These are phyloP conservation scores for Ichneumoninae sp. DNA, from an alignment of 2,888 invertebrate genomes.

Conservation along the genomic window DNA sequence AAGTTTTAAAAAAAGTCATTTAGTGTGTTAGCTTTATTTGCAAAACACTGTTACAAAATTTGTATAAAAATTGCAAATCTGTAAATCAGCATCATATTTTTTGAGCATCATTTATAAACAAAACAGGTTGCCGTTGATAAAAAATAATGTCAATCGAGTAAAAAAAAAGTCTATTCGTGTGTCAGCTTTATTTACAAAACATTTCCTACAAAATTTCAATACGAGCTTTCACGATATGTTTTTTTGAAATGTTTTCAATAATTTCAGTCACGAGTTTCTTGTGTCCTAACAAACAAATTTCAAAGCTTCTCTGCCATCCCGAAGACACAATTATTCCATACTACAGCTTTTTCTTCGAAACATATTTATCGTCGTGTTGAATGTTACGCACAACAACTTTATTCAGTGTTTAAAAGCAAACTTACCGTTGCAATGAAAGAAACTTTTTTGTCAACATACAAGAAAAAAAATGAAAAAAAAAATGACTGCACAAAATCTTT, in stretches of 20 bases:
- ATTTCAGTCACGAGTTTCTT: background rate
- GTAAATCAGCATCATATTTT: background rate
- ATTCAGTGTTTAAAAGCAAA: background rate
- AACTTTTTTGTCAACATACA: background rate
- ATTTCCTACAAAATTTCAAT: no score
- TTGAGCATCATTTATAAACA: no score
- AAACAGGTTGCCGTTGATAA: no score
- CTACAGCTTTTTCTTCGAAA: background rate
- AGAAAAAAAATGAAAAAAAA: no score
- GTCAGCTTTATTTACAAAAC: background rate
- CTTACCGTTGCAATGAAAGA: background rate
- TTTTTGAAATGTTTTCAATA: background rate
- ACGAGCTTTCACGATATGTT: no score
- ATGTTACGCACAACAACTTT: slow-evolving; percentile 1
- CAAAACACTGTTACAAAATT: no score
- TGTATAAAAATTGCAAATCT: no score
- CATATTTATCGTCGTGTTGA: slow-evolving; percentile 11
- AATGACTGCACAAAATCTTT: background rate
- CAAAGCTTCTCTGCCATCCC: background rate
- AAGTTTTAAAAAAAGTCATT: background rate
- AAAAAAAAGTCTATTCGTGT: background rate
- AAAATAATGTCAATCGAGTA: background rate
- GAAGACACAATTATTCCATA: background rate
- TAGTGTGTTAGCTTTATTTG: background rate
- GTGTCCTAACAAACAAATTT: background rate